Conservation (phyloP, 2,888 invertebrate genomes). For the Patella ulyssiponensis region DNA sequence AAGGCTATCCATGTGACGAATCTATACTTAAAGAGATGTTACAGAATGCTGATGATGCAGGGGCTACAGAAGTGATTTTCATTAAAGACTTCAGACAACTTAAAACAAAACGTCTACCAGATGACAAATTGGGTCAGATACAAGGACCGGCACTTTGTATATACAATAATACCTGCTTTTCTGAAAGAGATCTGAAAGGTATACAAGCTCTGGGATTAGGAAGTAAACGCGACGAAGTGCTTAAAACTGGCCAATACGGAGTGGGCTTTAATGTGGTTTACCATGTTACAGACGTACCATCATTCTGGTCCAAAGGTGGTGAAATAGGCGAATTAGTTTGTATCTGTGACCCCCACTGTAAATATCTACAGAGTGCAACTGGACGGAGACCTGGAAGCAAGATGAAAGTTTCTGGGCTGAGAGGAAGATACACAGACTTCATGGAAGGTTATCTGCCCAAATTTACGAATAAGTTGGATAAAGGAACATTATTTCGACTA, state of each 20-base stretch:
- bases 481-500: slow-evolving; percentile 55
- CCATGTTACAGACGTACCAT: slow-evolving; percentile 58
- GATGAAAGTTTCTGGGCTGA: slow-evolving; percentile 1
- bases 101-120: slow-evolving; percentile 17
- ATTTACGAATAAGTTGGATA: neutral
- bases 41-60: slow-evolving; percentile 68
- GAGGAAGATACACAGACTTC: slow-evolving; percentile 20
- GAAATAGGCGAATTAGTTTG: slow-evolving; percentile 56
- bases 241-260: slow-evolving; percentile 58
- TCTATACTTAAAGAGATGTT: slow-evolving; percentile 67
- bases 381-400: slow-evolving; percentile 38
- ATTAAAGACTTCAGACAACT: slow-evolving; percentile 59
- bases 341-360: slow-evolving; percentile 63
- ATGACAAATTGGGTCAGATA: slow-evolving; percentile 31
- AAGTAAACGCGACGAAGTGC: slow-evolving; percentile 52
- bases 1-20: slow-evolving; percentile 61
- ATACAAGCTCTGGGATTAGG: slow-evolving; percentile 55
- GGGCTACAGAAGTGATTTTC: slow-evolving; percentile 63
- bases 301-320: slow-evolving; percentile 49
- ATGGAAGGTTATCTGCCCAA: slow-evolving; percentile 20
- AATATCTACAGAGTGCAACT: slow-evolving; percentile 50
- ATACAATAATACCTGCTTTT: slow-evolving; percentile 53
- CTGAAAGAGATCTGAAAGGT: slow-evolving; percentile 48
- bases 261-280: slow-evolving; percentile 63
- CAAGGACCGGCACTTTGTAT: slow-evolving; percentile 61